phyloP scores from a whole-genome alignment of 53 echinoderm and acorn worm genomes.

The Holothuria scabra region DNA sequence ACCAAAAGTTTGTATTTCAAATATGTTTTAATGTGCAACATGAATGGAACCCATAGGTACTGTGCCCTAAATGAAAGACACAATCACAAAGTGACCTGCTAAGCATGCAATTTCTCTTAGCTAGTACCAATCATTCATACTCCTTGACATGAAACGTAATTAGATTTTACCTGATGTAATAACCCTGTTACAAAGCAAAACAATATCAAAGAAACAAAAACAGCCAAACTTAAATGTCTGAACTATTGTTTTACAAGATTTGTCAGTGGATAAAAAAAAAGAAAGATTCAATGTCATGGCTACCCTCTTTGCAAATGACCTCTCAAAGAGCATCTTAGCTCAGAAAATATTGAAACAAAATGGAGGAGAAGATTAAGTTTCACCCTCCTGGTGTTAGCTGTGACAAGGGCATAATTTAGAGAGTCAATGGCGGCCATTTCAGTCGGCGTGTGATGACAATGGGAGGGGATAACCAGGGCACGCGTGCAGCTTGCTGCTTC shows the following conservation, averaged over 20 bases:
- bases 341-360: slow-evolving; percentile 30
- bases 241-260: slow-evolving; percentile 23
- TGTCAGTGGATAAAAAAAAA: background rate
- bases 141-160: slow-evolving; percentile 21
- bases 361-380: background rate
- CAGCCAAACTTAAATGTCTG: slow-evolving; percentile 11
- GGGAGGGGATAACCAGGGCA: background rate
- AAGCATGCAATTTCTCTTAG: too few species aligned
- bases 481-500: background rate
- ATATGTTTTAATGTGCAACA: too few species aligned
- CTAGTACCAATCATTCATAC: background rate
- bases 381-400: slow-evolving; percentile 23
- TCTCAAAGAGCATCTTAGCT: background rate
- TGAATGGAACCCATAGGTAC: too few species aligned
- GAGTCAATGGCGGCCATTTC: slow-evolving; percentile 3
- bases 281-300: background rate
- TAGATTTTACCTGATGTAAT: slow-evolving; percentile 15
- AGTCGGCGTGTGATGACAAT: background rate
- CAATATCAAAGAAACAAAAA: slow-evolving; percentile 18
- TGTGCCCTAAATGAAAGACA: too few species aligned
- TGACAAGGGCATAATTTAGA: slow-evolving; percentile 15
- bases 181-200: slow-evolving; percentile 32
- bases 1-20: too few species aligned
- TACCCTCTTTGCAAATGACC: slow-evolving; percentile 4
- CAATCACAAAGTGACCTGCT: too few species aligned